Evolutionary conservation across 2,113 vertebrate genomes (phyloP).

Genomic region (Chloropsis hardwickii): DNA sequence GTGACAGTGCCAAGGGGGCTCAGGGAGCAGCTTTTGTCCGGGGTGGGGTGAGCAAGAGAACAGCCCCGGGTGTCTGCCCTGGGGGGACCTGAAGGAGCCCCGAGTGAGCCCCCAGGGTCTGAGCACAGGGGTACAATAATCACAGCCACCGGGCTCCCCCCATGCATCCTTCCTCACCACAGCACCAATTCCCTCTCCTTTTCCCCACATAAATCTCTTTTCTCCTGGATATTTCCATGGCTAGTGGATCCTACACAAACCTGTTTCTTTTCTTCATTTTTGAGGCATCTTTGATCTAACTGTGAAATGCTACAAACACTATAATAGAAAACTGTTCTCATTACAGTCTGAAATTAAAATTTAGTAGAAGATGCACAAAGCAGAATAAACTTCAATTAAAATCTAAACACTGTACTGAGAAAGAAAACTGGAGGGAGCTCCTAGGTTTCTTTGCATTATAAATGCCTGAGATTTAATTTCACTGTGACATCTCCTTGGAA

Average conservation of each 20-base stretch:
- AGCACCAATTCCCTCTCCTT: background rate
- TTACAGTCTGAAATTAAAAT: constrained; percentile 67
- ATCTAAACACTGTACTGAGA: constrained; percentile 47
- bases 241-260: background rate
- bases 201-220: background rate
- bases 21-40: background rate
- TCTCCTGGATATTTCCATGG: background rate
- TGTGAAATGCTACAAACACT: background rate
- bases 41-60: background rate
- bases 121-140: background rate
- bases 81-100: background rate
- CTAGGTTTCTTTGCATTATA: constrained; percentile 26
- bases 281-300: background rate
- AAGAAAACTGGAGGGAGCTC: constrained; percentile 65
- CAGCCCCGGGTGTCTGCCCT: background rate
- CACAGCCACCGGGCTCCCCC: background rate
- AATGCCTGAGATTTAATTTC: constrained; percentile 69
- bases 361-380: constrained; percentile 60
- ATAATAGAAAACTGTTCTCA: constrained; percentile 22
- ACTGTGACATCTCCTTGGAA: constrained; percentile 72
- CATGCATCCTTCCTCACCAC: background rate
- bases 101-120: fast-evolving
- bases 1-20: fast-evolving
- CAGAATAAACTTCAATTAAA: constrained; percentile 74
- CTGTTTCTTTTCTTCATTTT: constrained; percentile 4